phyloP scores from a whole-genome alignment of 1,140 invertebrate species.

The Brachionus plicatilis region DNA sequence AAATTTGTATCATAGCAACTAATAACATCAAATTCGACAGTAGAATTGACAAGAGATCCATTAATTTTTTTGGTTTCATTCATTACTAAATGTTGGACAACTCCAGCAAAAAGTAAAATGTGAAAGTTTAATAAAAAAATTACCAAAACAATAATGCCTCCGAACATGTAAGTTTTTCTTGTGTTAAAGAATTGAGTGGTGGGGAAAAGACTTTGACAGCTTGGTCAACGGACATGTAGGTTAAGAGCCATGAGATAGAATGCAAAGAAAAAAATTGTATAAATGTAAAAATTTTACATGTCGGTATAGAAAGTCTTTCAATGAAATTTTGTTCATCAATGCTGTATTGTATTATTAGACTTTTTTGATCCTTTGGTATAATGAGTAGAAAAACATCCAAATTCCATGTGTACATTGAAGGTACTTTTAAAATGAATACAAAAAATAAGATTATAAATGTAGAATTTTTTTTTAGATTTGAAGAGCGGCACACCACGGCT shows the following conservation, averaged over 20 bases:
- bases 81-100: neutral
- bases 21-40: neutral
- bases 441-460: neutral
- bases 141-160: neutral
- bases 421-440: neutral
- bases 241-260: neutral
- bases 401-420: conserved; percentile 12
- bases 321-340: conserved; percentile 21
- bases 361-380: neutral
- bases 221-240: neutral
- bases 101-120: neutral
- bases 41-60: neutral
- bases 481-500: neutral
- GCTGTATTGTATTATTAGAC: neutral
- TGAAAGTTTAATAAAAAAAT: neutral
- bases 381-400: neutral
- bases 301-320: neutral
- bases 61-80: neutral
- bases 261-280: conserved; percentile 3
- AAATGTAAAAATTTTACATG: conserved; percentile 25
- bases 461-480: neutral
- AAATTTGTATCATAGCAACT: conserved; percentile 1
- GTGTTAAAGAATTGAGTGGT: neutral
- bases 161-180: neutral
- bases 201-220: neutral